A percentile compares a stretch with the other conserved stretches of the same genome.
Evolutionary conservation across 2,797 vertebrate species (phyloP).

Genomic region (Selene dorsalis): DNA sequence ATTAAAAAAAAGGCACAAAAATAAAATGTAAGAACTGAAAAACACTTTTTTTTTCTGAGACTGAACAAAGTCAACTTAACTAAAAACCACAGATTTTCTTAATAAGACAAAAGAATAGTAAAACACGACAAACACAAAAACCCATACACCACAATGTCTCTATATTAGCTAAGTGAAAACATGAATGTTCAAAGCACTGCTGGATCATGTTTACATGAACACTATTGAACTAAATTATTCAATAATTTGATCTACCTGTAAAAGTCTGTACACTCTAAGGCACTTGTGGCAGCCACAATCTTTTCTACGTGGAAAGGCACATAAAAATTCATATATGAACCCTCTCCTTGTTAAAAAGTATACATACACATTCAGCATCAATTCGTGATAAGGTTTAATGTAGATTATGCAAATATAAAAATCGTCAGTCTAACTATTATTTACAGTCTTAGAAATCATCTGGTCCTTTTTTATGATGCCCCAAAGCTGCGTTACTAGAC

Average conservation of each 20-base stretch:
- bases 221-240: background rate
- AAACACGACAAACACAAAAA: slow-evolving; percentile 22
- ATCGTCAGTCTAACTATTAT: slow-evolving; percentile 53
- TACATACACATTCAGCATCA: slow-evolving; percentile 47
- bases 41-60: slow-evolving; percentile 13
- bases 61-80: background rate
- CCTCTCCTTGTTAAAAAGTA: slow-evolving; percentile 25
- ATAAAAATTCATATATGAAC: slow-evolving; percentile 20
- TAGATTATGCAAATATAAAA: slow-evolving; percentile 30
- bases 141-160: slow-evolving; percentile 22
- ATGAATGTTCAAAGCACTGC: background rate
- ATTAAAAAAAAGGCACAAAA: background rate
- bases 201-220: slow-evolving; percentile 12
- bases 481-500: slow-evolving; percentile 13
- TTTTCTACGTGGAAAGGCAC: slow-evolving; percentile 61
- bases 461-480: background rate
- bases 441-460: slow-evolving; percentile 48
- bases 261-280: slow-evolving; percentile 78
- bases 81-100: slow-evolving; percentile 25
- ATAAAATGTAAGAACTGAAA: background rate
- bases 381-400: background rate
- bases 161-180: slow-evolving; percentile 1
- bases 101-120: slow-evolving; percentile 41
- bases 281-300: slow-evolving; percentile 81
- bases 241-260: slow-evolving; percentile 25